These are phyloP conservation scores for Rhipidura dahli DNA, from an alignment of 2,113 vertebrate species.

Conservation along the genomic window DNA sequence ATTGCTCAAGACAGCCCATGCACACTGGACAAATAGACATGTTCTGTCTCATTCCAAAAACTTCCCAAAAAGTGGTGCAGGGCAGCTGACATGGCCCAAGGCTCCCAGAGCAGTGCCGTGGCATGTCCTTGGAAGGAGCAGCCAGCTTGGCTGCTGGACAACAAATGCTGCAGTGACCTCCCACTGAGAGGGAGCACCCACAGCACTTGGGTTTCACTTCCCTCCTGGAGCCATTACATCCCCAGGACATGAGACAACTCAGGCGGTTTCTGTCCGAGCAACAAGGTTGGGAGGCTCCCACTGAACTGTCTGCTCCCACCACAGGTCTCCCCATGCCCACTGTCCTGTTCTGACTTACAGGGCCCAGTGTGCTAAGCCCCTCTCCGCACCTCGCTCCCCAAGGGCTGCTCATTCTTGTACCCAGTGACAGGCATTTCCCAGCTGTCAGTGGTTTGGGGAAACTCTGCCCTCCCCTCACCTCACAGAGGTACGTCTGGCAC, in stretches of 20 bases:
- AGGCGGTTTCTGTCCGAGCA: not conserved
- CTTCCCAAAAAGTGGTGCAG: not conserved
- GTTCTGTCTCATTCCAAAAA: not conserved
- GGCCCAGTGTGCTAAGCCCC: not conserved
- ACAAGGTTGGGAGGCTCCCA: not conserved
- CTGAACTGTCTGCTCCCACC: not conserved
- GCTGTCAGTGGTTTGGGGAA: not conserved
- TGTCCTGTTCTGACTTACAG: not conserved
- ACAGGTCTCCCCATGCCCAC: accelerated
- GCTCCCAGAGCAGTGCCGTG: not conserved
- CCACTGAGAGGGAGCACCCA: not conserved
- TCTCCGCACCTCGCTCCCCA: accelerated
- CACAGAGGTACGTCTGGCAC: not conserved
- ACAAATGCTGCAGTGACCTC: not conserved
- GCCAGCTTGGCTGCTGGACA: not conserved
- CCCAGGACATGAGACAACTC: not conserved
- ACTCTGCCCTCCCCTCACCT: not conserved
- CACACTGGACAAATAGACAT: not conserved
- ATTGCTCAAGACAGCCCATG: not conserved
- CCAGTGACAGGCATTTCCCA: not conserved
- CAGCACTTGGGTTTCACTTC: not conserved
- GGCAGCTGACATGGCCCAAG: not conserved
- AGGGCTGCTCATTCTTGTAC: not conserved
- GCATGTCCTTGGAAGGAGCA: not conserved
- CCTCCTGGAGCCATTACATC: not conserved